These are phyloP conservation scores for Enhydra lutris DNA, from an alignment of 2,113 vertebrate species.

Conservation along the genomic window DNA sequence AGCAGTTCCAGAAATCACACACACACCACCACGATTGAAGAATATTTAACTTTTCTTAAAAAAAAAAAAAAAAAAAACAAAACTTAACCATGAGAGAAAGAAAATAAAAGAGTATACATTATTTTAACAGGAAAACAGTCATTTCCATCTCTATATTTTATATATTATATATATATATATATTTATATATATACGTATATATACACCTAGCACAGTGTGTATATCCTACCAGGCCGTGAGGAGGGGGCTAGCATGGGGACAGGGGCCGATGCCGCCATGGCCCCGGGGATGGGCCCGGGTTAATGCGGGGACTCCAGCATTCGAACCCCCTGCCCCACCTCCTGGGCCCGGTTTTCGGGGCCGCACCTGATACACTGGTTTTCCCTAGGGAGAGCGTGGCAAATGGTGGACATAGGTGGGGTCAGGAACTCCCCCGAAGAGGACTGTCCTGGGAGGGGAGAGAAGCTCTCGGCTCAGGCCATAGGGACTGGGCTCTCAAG, in stretches of 20 bases:
- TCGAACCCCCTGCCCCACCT: neutral
- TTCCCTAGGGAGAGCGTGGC: neutral
- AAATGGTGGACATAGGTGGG: neutral
- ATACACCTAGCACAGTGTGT: slow-evolving; percentile 73
- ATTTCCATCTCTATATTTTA: slow-evolving; percentile 74
- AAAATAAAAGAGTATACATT: slow-evolving; percentile 75
- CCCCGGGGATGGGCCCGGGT: neutral
- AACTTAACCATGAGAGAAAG: slow-evolving; percentile 67
- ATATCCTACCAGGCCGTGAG: slow-evolving; percentile 54
- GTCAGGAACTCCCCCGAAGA: neutral
- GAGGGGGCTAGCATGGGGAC: neutral
- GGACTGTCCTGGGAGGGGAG: neutral
- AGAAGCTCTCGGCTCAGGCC: neutral
- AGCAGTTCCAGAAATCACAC: slow-evolving; percentile 44
- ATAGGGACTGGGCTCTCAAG: neutral
- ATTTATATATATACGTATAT: slow-evolving; percentile 76
- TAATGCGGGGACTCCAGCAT: neutral
- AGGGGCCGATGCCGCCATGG: neutral
- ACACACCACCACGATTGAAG: slow-evolving; percentile 31
- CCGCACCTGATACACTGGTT: slow-evolving; percentile 49
- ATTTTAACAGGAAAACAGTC: slow-evolving; percentile 73
- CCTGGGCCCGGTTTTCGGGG: slow-evolving; percentile 24
- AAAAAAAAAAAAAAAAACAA: slow-evolving; percentile 62
- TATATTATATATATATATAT: slow-evolving; percentile 79
- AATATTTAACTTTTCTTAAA: slow-evolving; percentile 71